Evolutionary conservation across 2,888 invertebrate genomes (phyloP).

Genomic region (Sylvicola fuscatus): DNA sequence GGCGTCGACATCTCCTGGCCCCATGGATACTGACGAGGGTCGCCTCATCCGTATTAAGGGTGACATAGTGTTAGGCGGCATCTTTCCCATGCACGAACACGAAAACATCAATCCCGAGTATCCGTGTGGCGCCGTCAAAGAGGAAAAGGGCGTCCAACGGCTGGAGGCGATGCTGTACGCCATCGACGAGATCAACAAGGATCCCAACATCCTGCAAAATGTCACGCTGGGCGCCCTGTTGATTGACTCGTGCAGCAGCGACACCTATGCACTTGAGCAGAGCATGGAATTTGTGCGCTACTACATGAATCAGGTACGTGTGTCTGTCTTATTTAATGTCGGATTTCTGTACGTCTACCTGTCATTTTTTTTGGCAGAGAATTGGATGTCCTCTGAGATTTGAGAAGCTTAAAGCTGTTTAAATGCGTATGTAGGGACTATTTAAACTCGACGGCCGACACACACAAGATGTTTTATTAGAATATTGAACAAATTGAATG

Average conservation of each 20-base stretch:
- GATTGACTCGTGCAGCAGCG: slow-evolving; percentile 41
- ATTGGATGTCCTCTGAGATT: too few species aligned
- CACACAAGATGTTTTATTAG: too few species aligned
- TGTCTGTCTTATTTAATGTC: too few species aligned
- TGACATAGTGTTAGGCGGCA: slow-evolving; percentile 44
- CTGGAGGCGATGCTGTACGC: slow-evolving; percentile 48
- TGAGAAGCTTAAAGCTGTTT: too few species aligned
- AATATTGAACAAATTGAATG: too few species aligned
- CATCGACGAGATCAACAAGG: slow-evolving; percentile 39
- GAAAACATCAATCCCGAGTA: slow-evolving; percentile 18
- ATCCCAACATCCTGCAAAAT: slow-evolving; percentile 34
- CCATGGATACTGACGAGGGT: too few species aligned
- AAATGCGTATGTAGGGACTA: too few species aligned
- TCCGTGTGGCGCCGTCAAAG: slow-evolving; percentile 36
- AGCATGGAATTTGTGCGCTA: slow-evolving; percentile 42
- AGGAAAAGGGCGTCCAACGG: slow-evolving; percentile 46
- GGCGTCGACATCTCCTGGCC: too few species aligned
- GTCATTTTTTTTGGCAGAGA: too few species aligned
- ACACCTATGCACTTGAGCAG: slow-evolving; percentile 44
- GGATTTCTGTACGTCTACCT: too few species aligned
- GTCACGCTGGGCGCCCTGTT: slow-evolving; percentile 37
- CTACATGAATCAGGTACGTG: slow-evolving; percentile 30
- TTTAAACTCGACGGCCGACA: too few species aligned
- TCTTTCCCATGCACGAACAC: slow-evolving; percentile 48
- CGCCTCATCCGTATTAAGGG: slow-evolving; percentile 25